These are phyloP conservation scores for Epirrhoe alternata DNA, from an alignment of 2,888 invertebrate genomes.

Conservation along the genomic window DNA sequence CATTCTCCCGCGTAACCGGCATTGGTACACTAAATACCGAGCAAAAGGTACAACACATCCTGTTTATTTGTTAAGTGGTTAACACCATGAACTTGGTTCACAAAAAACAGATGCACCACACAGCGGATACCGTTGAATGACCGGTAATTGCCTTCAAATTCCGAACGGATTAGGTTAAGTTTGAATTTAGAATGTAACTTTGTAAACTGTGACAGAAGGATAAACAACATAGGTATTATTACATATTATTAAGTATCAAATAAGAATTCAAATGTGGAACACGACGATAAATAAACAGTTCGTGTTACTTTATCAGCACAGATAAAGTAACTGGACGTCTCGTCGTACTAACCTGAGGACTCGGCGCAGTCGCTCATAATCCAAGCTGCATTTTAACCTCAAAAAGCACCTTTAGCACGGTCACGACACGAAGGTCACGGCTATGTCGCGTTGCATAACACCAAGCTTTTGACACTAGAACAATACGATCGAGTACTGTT, in stretches of 20 bases:
- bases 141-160: slow-evolving; percentile 42
- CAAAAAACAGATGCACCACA: slow-evolving; percentile 33
- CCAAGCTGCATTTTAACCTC: slow-evolving; percentile 84
- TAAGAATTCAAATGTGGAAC: slow-evolving; percentile 63
- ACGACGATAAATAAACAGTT: slow-evolving; percentile 68
- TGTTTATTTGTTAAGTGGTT: slow-evolving; percentile 33
- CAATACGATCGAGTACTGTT: slow-evolving; percentile 79
- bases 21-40: slow-evolving; percentile 9
- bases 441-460: slow-evolving; percentile 80
- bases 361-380: slow-evolving; percentile 82
- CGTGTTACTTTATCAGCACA: slow-evolving; percentile 61
- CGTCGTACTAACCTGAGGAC: slow-evolving; percentile 80
- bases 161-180: slow-evolving; percentile 35
- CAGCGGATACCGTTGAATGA: slow-evolving; percentile 42
- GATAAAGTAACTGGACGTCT: slow-evolving; percentile 72
- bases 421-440: slow-evolving; percentile 82
- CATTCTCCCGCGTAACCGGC: slow-evolving; percentile 40
- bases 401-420: slow-evolving; percentile 79
- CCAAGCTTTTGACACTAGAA: slow-evolving; percentile 72
- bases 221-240: slow-evolving; percentile 17
- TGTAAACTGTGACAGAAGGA: slow-evolving; percentile 9
- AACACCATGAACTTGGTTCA: slow-evolving; percentile 31
- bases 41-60: slow-evolving; percentile 28
- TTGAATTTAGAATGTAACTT: slow-evolving; percentile 21
- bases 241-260: slow-evolving; percentile 7